Evolutionary conservation across 1,140 invertebrate genomes (phyloP).

Genomic region (Sinella curviseta): DNA sequence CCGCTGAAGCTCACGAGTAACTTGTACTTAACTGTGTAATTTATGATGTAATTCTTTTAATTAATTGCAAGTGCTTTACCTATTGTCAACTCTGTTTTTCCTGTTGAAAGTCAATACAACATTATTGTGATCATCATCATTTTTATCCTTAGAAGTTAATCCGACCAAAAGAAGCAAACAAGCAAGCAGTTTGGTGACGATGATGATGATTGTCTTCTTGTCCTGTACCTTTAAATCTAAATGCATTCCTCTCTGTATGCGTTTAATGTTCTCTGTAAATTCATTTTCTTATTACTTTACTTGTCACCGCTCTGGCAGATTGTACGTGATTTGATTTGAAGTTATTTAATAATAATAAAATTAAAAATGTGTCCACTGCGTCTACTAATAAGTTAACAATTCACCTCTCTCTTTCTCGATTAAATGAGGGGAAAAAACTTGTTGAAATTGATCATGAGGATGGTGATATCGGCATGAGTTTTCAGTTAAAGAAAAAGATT

Average conservation of each 20-base stretch:
- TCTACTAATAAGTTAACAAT: too few relatives aligned
- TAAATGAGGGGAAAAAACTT: background rate
- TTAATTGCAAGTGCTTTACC: too few relatives aligned
- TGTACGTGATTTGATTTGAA: background rate
- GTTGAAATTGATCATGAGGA: background rate
- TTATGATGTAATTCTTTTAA: too few relatives aligned
- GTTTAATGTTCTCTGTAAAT: background rate
- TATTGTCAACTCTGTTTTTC: too few relatives aligned
- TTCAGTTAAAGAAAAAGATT: background rate
- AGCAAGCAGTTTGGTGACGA: too few relatives aligned
- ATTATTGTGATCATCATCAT: too few relatives aligned
- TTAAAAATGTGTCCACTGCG: background rate
- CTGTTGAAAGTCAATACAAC: too few relatives aligned
- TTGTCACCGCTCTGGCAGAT: background rate
- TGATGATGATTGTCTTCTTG: too few relatives aligned
- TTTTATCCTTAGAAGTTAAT: too few relatives aligned
- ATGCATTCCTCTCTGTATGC: background rate
- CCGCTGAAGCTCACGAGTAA: too few relatives aligned
- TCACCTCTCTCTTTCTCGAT: too few relatives aligned
- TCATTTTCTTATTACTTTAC: background rate
- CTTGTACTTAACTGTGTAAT: too few relatives aligned
- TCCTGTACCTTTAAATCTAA: background rate
- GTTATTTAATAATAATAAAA: background rate
- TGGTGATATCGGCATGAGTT: conserved; percentile 8
- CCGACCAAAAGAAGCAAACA: background rate